phyloP scores from a whole-genome alignment of 2,888 invertebrate species.

The Clitarchus hookeri region DNA sequence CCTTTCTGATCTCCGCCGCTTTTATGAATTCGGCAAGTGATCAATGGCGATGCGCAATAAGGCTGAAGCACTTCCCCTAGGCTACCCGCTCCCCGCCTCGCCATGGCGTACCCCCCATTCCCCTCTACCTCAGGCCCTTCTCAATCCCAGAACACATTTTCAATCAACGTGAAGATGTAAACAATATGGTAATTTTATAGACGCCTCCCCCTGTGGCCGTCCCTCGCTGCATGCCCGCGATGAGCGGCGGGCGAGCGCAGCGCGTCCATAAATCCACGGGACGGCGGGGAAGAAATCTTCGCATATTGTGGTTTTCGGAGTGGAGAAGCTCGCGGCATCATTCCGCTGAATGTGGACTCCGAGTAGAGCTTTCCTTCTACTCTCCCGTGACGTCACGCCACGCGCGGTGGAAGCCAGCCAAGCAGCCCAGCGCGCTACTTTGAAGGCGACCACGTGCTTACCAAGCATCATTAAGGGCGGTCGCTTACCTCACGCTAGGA shows the following conservation, averaged over 20 bases:
- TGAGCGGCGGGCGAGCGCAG: neutral
- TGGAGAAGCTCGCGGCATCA: neutral
- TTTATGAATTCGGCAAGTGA: neutral
- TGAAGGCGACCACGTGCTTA: no score
- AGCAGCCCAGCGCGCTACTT: no score
- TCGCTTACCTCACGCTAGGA: no score
- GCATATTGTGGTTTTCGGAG: neutral
- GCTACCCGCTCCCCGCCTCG: neutral
- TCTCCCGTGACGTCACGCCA: no score
- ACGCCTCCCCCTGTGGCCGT: neutral
- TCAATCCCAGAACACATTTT: slow-evolving; percentile 1
- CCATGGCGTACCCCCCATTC: neutral
- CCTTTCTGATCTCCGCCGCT: neutral
- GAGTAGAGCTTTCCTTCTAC: neutral
- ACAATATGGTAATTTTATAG: slow-evolving; percentile 9
- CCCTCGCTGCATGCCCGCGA: neutral
- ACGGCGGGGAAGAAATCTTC: neutral
- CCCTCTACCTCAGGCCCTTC: neutral
- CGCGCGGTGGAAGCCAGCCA: no score
- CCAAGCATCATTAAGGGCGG: no score
- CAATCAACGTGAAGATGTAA: slow-evolving; percentile 14
- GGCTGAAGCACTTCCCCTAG: neutral
- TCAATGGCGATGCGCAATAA: neutral
- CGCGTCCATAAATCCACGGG: neutral
- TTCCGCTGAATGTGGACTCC: neutral